A percentile compares a stretch with the other conserved stretches of the same genome.
phyloP scores from a whole-genome alignment of 1,140 invertebrate genomes.

The Vollenhovia emeryi region DNA sequence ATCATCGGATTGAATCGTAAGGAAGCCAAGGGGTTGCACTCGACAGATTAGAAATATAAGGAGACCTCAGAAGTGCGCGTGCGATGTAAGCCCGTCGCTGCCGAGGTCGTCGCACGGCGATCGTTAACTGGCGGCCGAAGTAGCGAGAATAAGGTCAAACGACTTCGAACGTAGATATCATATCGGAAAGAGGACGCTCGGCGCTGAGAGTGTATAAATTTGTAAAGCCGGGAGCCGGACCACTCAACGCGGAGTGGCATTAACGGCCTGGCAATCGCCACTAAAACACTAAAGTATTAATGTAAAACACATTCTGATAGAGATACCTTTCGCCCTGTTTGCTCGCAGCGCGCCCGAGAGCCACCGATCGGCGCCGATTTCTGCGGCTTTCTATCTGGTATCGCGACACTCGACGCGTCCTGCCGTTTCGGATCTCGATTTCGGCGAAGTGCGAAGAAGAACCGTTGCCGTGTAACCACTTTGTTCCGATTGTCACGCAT shows the following conservation, averaged over 20 bases:
- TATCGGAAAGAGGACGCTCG: slow-evolving; percentile 76
- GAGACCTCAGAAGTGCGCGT: neutral
- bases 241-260: slow-evolving; percentile 81
- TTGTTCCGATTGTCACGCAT: slow-evolving; percentile 26
- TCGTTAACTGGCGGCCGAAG: slow-evolving; percentile 35
- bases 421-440: slow-evolving; percentile 27
- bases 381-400: slow-evolving; percentile 31
- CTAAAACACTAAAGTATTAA: slow-evolving; percentile 85
- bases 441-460: neutral
- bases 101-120: slow-evolving; percentile 61
- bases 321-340: slow-evolving; percentile 78
- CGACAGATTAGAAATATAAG: slow-evolving; percentile 7
- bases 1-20: neutral
- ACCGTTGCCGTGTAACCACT: slow-evolving; percentile 4
- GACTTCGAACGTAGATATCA: slow-evolving; percentile 79
- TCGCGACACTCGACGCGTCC: slow-evolving; percentile 30
- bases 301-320: slow-evolving; percentile 85
- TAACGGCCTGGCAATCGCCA: slow-evolving; percentile 83
- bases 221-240: slow-evolving; percentile 82
- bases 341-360: neutral
- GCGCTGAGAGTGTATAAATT: slow-evolving; percentile 82
- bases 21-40: neutral
- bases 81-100: slow-evolving; percentile 1
- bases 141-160: slow-evolving; percentile 71
- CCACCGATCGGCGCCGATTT: slow-evolving; percentile 35